Base-by-base conservation (phyloP, 2,797 vertebrate species). In the Mastacembelus armatus region DNA sequence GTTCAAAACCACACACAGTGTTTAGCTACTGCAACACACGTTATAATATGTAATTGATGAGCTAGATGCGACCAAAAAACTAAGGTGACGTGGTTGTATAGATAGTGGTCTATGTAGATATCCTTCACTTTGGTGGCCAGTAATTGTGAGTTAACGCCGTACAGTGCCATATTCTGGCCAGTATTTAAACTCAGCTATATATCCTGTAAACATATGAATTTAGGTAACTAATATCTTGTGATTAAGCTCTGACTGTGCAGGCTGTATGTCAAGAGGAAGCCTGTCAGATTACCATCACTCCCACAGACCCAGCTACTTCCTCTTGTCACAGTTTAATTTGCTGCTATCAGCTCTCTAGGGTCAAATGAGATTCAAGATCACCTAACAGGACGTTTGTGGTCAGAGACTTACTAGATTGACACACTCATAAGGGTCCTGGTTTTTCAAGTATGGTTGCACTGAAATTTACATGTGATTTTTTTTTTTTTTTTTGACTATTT, bases 251-350 rank as follows among this genome's bases (percentile, higher is more conserved):
- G 14, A 57, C 62, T 72, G 71, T 80, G 48, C 39, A 73, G 36
- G 67, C 38, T 71, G 19, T 62, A 22, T 69, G 71, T 83, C 3
- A 2, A 86, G 67, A 91, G 91, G 91, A 92, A 91, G 66, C 72
- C 18, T 66, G 57, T 61, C 69, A 67, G 88, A 91, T 92, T 76
- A 75, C n/a, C 85, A 87, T 90, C 83, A 45, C 55, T 71, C 63
- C 71, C 61, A 43, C 76, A 83, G 81, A 83, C 74, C 81, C 75
- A 78, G 84, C 83, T 75, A 88, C 87, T 92, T 92, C 91, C 90
- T 81, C 70, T 85, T 89, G 86, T 91, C 84, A 90, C 78, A 86
- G 19, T 88, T 89, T 70, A 79, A 88, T 86, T 79, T 90, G 88
- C 90, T 88, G 83, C 68, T 77, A 82, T 92, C 88, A 89, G 89